Evolutionary conservation across 2,888 invertebrate genomes (phyloP).

Genomic region (Cantharis rufa): DNA sequence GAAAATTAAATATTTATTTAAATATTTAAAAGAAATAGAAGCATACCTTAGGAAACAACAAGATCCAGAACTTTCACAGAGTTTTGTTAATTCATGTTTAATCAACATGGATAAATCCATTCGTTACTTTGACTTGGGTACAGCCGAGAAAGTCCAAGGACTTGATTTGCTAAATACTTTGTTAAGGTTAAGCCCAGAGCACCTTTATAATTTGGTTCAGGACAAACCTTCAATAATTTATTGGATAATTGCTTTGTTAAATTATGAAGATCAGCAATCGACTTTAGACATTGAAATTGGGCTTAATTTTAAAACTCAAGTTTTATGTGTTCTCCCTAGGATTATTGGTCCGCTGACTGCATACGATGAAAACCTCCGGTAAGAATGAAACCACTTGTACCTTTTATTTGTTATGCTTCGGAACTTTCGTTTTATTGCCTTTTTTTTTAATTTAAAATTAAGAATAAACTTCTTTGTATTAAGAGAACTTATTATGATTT

Average conservation of each 20-base stretch:
- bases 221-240: conserved; percentile 9
- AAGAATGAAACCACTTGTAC: conserved; percentile 7
- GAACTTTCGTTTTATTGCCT: background rate
- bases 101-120: conserved; percentile 38
- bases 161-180: conserved; percentile 39
- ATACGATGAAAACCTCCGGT: conserved; percentile 37
- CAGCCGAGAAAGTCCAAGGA: conserved; percentile 30
- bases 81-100: conserved; percentile 30
- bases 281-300: conserved; percentile 23
- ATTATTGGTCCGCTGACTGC: conserved; percentile 31
- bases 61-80: conserved; percentile 17
- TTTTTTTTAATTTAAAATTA: too few species aligned
- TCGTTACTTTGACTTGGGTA: conserved; percentile 36
- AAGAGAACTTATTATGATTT: too few species aligned
- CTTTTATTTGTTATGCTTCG: background rate
- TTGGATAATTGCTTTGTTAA: conserved; percentile 32
- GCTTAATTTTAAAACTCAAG: conserved; percentile 33
- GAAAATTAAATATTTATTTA: background rate
- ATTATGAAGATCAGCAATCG: conserved; percentile 20
- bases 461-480: too few species aligned
- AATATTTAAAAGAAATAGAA: conserved; percentile 26
- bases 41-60: conserved; percentile 31
- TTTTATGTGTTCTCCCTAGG: conserved; percentile 36
- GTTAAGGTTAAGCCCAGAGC: background rate
- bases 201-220: conserved; percentile 6